phyloP scores from a whole-genome alignment of 2,797 vertebrate species.

The Atherinosoma microstoma region DNA sequence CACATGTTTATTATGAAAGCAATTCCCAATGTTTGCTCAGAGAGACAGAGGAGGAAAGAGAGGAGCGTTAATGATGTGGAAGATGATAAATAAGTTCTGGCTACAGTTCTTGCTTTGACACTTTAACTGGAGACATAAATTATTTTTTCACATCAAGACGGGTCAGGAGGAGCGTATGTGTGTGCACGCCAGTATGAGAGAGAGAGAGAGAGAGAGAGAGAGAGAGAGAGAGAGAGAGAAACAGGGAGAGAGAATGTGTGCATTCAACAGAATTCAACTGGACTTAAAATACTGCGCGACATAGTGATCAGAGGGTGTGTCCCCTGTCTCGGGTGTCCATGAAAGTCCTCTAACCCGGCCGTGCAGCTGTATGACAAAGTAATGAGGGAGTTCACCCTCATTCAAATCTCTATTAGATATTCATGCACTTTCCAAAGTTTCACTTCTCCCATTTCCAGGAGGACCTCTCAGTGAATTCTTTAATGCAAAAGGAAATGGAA shows the following conservation, averaged over 20 bases:
- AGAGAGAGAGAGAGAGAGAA: background rate
- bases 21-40: slow-evolving; percentile 48
- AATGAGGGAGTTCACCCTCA: slow-evolving; percentile 22
- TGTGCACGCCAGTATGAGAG: slow-evolving; percentile 1
- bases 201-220: background rate
- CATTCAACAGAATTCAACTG: slow-evolving; percentile 9
- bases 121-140: slow-evolving; percentile 74
- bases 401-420: slow-evolving; percentile 71
- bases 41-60: slow-evolving; percentile 36
- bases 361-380: slow-evolving; percentile 27
- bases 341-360: slow-evolving; percentile 29
- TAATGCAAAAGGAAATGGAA: slow-evolving; percentile 78
- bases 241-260: background rate
- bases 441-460: slow-evolving; percentile 62
- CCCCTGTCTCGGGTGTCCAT: slow-evolving; percentile 14
- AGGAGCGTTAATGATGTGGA: slow-evolving; percentile 64
- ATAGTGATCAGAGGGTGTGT: slow-evolving; percentile 32
- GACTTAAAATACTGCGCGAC: slow-evolving; percentile 32
- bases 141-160: slow-evolving; percentile 69
- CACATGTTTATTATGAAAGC: slow-evolving; percentile 62
- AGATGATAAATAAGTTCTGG: slow-evolving; percentile 64
- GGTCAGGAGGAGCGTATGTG: slow-evolving; percentile 33
- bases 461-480: slow-evolving; percentile 70
- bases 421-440: slow-evolving; percentile 66
- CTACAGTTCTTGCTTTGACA: slow-evolving; percentile 56